Conservation (phyloP, 2,888 invertebrate species). For the Mesochorus sp. region DNA sequence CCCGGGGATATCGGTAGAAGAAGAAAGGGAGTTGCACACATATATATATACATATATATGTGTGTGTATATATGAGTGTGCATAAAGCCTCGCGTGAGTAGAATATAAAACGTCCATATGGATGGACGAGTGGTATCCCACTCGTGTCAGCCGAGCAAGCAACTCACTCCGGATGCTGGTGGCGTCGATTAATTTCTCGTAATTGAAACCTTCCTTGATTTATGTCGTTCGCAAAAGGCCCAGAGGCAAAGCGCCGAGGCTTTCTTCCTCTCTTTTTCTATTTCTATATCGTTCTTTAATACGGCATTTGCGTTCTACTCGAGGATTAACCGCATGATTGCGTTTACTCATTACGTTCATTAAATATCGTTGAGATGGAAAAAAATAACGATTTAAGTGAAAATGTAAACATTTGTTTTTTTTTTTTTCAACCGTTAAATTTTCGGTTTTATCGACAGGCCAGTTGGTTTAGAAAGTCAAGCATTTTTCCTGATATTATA, state of each 20-base stretch:
- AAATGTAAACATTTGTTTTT: background rate
- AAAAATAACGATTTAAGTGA: no score
- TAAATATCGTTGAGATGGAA: no score
- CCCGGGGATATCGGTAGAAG: slow-evolving; percentile 17
- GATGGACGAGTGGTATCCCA: background rate
- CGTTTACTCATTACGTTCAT: no score
- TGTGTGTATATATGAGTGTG: no score
- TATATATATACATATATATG: no score
- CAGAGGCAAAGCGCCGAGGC: background rate
- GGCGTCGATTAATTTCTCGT: slow-evolving; percentile 69
- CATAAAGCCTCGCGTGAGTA: slow-evolving; percentile 7
- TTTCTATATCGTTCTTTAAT: slow-evolving; percentile 64
- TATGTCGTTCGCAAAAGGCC: slow-evolving; percentile 52
- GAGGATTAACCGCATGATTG: background rate
- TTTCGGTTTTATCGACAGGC: no score
- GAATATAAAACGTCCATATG: slow-evolving; percentile 2
- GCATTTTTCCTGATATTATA: no score
- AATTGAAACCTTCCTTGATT: slow-evolving; percentile 65
- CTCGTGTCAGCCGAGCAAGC: slow-evolving; percentile 5
- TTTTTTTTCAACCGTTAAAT: slow-evolving; percentile 58
- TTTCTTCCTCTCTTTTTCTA: slow-evolving; percentile 49
- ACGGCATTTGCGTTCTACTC: background rate
- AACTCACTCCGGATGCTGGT: slow-evolving; percentile 37
- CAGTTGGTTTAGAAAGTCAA: no score
- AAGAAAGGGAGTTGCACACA: background rate